phyloP scores from a whole-genome alignment of 2,888 invertebrate species.

The Nymphalis polychloros region DNA sequence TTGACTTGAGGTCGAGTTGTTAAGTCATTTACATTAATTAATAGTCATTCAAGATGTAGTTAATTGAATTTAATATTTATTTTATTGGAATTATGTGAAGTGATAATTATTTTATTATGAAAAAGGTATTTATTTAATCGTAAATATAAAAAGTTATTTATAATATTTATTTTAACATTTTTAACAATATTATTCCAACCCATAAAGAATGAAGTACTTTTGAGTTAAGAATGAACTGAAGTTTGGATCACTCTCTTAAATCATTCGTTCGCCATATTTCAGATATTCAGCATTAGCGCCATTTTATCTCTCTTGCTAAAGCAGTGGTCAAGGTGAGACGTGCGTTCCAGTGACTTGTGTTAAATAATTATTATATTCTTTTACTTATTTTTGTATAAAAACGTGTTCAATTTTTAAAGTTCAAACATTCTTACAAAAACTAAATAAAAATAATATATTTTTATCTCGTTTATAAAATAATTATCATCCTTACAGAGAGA shows the following conservation, averaged over 20 bases:
- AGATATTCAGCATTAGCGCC: conserved; percentile 9
- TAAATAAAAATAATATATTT: background rate
- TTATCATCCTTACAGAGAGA: conserved; percentile 56
- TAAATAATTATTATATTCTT: conserved; percentile 6
- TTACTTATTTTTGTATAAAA: background rate
- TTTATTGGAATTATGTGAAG: too few species aligned
- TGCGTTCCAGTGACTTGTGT: conserved; percentile 35
- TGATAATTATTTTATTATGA: too few species aligned
- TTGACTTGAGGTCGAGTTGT: too few species aligned
- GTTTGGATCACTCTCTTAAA: background rate
- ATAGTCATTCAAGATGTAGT: too few species aligned
- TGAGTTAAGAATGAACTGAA: background rate
- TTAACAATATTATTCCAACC: too few species aligned
- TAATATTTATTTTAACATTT: too few species aligned
- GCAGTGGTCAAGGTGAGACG: conserved; percentile 78
- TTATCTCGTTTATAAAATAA: background rate
- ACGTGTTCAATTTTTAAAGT: background rate
- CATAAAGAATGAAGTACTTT: too few species aligned
- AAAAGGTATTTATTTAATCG: too few species aligned
- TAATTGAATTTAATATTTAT: too few species aligned
- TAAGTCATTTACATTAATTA: too few species aligned
- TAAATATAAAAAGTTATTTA: too few species aligned
- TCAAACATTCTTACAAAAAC: background rate
- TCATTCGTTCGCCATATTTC: conserved; percentile 28
- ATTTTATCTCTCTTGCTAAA: conserved; percentile 56